A percentile compares a stretch with the other conserved stretches of the same genome.
phyloP scores from a whole-genome alignment of 2,113 vertebrate genomes.

The Lathamus discolor region DNA sequence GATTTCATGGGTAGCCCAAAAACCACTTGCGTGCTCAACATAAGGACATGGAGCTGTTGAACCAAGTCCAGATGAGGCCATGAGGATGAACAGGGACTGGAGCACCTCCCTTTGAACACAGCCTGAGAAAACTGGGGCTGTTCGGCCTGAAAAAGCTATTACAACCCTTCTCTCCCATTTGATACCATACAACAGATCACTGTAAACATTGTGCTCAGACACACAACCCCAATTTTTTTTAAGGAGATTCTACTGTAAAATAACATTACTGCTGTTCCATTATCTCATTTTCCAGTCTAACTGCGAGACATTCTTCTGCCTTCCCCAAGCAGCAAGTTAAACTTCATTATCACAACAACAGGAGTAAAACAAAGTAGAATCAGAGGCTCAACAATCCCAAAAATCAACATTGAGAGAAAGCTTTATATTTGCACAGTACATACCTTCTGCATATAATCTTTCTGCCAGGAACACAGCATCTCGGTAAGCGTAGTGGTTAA shows the following conservation, averaged over 20 bases:
- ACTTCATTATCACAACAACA: background rate
- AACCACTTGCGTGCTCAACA: background rate
- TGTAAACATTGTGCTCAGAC: background rate
- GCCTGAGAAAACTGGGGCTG: background rate
- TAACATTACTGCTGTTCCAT: background rate
- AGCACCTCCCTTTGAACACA: background rate
- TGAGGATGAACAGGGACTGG: background rate
- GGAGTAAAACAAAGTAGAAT: background rate
- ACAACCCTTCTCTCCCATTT: background rate
- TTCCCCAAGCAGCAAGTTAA: background rate
- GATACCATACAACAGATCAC: background rate
- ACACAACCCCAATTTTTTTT: background rate
- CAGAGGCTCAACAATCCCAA: background rate
- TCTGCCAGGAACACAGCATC: constrained; percentile 91
- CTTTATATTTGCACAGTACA: background rate
- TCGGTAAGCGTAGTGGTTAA: constrained; percentile 91
- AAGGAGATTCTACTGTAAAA: background rate
- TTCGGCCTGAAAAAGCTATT: background rate
- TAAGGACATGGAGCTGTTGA: background rate
- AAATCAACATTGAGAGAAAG: background rate
- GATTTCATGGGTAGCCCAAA: background rate
- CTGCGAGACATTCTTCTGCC: rapidly evolving
- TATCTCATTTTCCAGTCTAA: background rate
- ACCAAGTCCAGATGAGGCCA: background rate
- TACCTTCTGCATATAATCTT: constrained; percentile 90